Evolutionary conservation across 2,888 invertebrate genomes (phyloP), one percentile per base, ranked within the genome.

Genomic region (Lobophora halterata): DNA sequence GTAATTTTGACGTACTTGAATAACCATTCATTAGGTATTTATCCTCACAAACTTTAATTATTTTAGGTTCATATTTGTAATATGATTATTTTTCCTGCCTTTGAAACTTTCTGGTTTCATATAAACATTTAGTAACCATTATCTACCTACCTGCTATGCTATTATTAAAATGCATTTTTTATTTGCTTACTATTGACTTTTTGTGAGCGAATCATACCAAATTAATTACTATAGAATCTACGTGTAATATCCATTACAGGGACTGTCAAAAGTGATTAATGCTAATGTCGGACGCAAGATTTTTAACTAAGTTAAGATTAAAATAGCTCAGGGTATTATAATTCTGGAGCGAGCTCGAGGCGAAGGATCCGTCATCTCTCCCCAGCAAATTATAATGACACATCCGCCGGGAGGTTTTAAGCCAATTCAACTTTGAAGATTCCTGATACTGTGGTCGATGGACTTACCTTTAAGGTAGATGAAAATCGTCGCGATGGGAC

Each of bases 281-380:
- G 85, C 66, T 78, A 79, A 81, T 76, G 80, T 79, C 70, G 77
- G 79, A 71, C 76, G 83, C 81, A 82, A 86, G 86, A 86, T 86
- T 86, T 86, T 87, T 87, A 86, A 86, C 83, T 80, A 79, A 86
- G 83, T 87, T 85, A 82, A 85, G 85, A 86, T 85, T 86, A 87
- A 86, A 85, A 83, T 85, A 82, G 87, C 87, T 87, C 75, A 81
- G 72, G 79, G 81, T 80, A 80, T 79, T 79, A 77, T 77, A 76
- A 77, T 79, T 70, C 73, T 71, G 65, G 65, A 64, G 65, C 38
- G 58, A 55, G 79, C 79, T 70, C 67, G 60, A 69, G 77, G 83
- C 74, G 67, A 64, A 59, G 79, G 75, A 83, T 85, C 82, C 76
- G 83, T 86, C 87, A 83, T 83, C 77, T 75, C 79, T 79, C 83